Percentiles rank a stretch among this genome's conserved stretches.
Evolutionary conservation across 2,888 invertebrate species (phyloP).

Genomic region (Timema cristinae): DNA sequence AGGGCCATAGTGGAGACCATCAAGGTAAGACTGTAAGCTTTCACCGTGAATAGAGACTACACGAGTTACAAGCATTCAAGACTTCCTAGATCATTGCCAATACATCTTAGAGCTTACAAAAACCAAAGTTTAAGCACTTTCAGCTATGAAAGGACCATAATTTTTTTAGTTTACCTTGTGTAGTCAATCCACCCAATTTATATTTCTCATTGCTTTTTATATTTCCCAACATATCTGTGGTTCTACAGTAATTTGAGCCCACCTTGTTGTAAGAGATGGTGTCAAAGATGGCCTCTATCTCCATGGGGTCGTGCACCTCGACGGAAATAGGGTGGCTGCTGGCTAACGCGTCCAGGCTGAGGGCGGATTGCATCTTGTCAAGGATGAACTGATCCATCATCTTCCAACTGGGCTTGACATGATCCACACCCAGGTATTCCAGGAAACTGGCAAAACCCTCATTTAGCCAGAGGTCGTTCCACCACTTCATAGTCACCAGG

Average conservation of each 20-base stretch:
- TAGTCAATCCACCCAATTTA: no score
- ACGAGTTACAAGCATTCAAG: no score
- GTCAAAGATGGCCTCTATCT: slow-evolving; percentile 71
- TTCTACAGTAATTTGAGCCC: slow-evolving; percentile 25
- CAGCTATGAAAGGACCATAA: no score
- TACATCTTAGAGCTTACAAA: no score
- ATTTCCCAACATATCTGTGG: no score
- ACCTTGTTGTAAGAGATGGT: slow-evolving; percentile 72
- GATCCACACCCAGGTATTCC: slow-evolving; percentile 67
- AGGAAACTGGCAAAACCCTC: slow-evolving; percentile 83
- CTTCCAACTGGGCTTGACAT: slow-evolving; percentile 59
- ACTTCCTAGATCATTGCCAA: no score
- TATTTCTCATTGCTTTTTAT: no score
- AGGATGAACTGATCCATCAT: slow-evolving; percentile 69
- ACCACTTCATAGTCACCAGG: slow-evolving; percentile 91
- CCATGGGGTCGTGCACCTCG: slow-evolving; percentile 61
- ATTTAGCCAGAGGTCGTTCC: slow-evolving; percentile 89
- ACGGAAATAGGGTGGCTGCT: slow-evolving; percentile 69
- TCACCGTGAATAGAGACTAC: no score
- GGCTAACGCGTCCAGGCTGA: slow-evolving; percentile 62
- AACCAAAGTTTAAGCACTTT: no score
- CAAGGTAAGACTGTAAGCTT: no score
- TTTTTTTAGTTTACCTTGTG: no score
- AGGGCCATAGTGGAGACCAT: no score
- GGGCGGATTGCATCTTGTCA: slow-evolving; percentile 64